These are phyloP conservation scores for Porites rus DNA, from an alignment of 92 coral and sea anemone genomes.

Conservation along the genomic window DNA sequence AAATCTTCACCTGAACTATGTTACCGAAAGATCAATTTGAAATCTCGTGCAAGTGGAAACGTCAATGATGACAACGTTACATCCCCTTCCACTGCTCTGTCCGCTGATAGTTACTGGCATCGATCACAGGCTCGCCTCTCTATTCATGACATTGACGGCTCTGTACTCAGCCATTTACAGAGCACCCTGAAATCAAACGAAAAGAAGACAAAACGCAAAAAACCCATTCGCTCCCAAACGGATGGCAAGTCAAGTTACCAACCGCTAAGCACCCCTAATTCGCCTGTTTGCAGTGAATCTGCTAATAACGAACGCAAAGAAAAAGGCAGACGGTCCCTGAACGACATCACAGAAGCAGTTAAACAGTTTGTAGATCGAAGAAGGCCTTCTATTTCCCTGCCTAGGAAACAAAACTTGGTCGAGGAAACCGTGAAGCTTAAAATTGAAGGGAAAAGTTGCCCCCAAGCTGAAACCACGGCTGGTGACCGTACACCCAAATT, in stretches of 20 bases:
- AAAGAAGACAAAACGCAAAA: constrained; percentile 12
- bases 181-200: constrained; percentile 19
- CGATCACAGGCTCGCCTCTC: constrained; percentile 38
- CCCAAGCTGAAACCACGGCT: constrained; percentile 35
- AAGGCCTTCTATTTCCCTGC: constrained; percentile 40
- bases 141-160: constrained; percentile 61
- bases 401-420: constrained; percentile 54
- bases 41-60: constrained; percentile 8
- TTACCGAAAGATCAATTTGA: constrained; percentile 30
- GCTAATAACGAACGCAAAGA: constrained; percentile 19
- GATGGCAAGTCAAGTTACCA: background rate
- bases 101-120: background rate
- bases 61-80: background rate
- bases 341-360: constrained; percentile 35
- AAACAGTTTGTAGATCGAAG: constrained; percentile 40
- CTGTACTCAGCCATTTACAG: constrained; percentile 1
- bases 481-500: background rate
- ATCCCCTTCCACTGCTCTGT: background rate
- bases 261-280: constrained; percentile 64
- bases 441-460: constrained; percentile 77
- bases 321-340: constrained; percentile 44
- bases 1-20: constrained; percentile 76
- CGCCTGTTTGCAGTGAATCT: constrained; percentile 64
- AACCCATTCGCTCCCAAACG: background rate
- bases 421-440: constrained; percentile 36